phyloP scores from a whole-genome alignment of 2,113 vertebrate genomes.

The Anhinga rufa region DNA sequence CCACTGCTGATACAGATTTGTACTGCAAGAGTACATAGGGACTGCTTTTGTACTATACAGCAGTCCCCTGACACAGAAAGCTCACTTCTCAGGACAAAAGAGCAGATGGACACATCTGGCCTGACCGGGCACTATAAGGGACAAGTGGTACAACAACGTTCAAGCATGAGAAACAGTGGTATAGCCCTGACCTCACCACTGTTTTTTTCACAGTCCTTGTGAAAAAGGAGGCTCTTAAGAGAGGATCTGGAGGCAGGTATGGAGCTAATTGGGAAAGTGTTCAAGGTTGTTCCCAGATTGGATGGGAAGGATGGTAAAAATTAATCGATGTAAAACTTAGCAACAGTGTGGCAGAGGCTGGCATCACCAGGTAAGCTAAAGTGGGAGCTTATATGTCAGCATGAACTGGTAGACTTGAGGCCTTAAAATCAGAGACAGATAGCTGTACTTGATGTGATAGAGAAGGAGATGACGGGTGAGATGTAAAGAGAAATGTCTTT shows the following conservation, averaged over 20 bases:
- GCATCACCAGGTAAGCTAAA: background rate
- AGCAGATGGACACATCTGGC: background rate
- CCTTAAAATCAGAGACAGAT: background rate
- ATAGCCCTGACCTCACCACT: background rate
- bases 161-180: background rate
- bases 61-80: background rate
- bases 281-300: background rate
- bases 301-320: background rate
- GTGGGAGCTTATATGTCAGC: background rate
- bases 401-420: background rate
- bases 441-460: background rate
- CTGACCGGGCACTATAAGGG: background rate
- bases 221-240: background rate
- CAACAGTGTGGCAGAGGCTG: background rate
- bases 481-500: background rate
- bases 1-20: background rate
- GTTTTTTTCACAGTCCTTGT: background rate
- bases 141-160: background rate
- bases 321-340: background rate
- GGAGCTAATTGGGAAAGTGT: background rate
- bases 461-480: background rate
- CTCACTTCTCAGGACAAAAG: background rate
- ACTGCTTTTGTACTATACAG: background rate
- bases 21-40: background rate
- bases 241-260: background rate